These are phyloP conservation scores for Nautilus pompilius DNA, from an alignment of 1,140 invertebrate species.

Conservation along the genomic window DNA sequence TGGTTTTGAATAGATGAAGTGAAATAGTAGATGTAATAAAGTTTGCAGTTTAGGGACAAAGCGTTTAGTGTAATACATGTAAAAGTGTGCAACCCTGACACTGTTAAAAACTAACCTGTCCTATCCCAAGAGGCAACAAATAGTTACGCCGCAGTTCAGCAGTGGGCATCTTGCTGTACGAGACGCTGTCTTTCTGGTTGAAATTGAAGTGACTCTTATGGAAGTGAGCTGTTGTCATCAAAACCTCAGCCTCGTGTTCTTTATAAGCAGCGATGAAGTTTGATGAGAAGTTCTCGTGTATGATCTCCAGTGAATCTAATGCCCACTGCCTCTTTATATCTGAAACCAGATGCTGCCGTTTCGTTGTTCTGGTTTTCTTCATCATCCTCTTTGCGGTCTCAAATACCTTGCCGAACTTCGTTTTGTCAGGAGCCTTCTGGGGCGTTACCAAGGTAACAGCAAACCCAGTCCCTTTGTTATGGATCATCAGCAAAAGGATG, in stretches of 20 bases:
- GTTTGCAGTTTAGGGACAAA: no score
- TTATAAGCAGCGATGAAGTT: conserved; percentile 47
- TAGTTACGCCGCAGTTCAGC: conserved; percentile 42
- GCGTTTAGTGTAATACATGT: no score
- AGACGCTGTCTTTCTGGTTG: conserved; percentile 47
- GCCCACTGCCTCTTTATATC: conserved; percentile 49
- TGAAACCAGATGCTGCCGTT: conserved; percentile 37
- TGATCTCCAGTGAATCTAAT: conserved; percentile 31
- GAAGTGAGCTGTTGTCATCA: conserved; percentile 48
- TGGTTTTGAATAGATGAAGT: no score
- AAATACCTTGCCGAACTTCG: conserved; percentile 29
- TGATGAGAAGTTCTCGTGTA: conserved; percentile 44
- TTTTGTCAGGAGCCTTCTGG: conserved; percentile 29
- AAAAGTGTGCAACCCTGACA: no score
- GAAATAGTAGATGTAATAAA: no score
- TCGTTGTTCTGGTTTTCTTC: conserved; percentile 32
- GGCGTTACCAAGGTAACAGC: conserved; percentile 29
- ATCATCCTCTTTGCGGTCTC: conserved; percentile 40
- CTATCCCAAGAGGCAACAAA: conserved; percentile 37
- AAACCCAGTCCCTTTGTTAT: conserved; percentile 49
- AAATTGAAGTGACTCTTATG: conserved; percentile 48
- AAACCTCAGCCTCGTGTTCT: conserved; percentile 44
- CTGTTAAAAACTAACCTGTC: conserved; percentile 12
- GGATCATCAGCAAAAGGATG: conserved; percentile 44
- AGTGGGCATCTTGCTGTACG: conserved; percentile 38